These are phyloP conservation scores for Apocrypta bakeri DNA, from an alignment of 1,140 invertebrate species.

Conservation along the genomic window DNA sequence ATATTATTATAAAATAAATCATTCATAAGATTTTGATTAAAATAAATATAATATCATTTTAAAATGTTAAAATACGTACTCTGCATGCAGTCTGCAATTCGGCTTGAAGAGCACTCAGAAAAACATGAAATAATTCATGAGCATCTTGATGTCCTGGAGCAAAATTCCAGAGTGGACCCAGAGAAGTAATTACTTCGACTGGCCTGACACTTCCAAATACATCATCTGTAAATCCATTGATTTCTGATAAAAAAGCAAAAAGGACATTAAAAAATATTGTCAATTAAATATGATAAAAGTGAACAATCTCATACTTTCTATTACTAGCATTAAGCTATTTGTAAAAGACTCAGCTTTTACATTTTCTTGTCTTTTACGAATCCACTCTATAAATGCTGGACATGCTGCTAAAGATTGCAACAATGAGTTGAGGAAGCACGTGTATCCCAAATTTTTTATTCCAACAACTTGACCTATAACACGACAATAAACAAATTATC, in stretches of 20 bases:
- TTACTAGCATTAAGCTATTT: constrained; percentile 78
- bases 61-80: constrained; percentile 66
- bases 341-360: constrained; percentile 78
- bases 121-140: constrained; percentile 91
- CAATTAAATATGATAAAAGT: neutral
- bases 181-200: constrained; percentile 83
- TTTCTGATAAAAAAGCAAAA: constrained; percentile 73
- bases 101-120: constrained; percentile 90
- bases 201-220: constrained; percentile 81
- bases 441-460: constrained; percentile 88
- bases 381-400: constrained; percentile 86
- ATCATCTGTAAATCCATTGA: constrained; percentile 85
- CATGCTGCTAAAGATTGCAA: constrained; percentile 89
- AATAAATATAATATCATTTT: constrained; percentile 12
- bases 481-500: neutral
- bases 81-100: constrained; percentile 80
- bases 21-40: neutral
- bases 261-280: constrained; percentile 5
- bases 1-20: neutral
- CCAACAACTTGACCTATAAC: constrained; percentile 82
- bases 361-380: constrained; percentile 78
- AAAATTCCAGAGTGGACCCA: constrained; percentile 88
- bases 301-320: constrained; percentile 75
- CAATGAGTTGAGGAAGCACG: constrained; percentile 91
- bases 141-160: constrained; percentile 93